phyloP scores from a whole-genome alignment of 1,140 invertebrate species.

The Bombyx mori region DNA sequence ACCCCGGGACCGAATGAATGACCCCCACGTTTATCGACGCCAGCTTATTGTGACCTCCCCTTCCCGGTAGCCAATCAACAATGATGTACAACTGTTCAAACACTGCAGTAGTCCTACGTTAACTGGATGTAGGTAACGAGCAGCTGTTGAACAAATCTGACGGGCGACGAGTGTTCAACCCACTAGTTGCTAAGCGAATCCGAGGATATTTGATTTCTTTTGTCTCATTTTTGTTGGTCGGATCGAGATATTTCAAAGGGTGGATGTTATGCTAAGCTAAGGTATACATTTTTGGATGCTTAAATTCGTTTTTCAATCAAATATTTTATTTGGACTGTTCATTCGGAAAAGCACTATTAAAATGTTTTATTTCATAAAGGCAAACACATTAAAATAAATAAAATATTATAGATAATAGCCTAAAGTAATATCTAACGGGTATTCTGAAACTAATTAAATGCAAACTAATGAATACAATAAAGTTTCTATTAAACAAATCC shows the following conservation, averaged over 20 bases:
- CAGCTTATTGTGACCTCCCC: slow-evolving; percentile 44
- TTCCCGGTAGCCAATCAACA: slow-evolving; percentile 23
- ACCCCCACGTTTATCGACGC: slow-evolving; percentile 35
- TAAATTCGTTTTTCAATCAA: too few species aligned
- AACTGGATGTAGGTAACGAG: slow-evolving; percentile 28
- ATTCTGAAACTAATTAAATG: too few species aligned
- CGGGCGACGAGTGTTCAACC: slow-evolving; percentile 28
- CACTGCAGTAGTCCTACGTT: slow-evolving; percentile 24
- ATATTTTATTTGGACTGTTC: too few species aligned
- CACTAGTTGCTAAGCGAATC: slow-evolving; percentile 56
- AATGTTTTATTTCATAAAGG: too few species aligned
- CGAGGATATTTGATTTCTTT: slow-evolving; percentile 12
- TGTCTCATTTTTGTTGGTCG: slow-evolving; percentile 20
- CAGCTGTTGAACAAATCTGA: slow-evolving; percentile 57
- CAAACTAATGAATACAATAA: too few species aligned
- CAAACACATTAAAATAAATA: too few species aligned
- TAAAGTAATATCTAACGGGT: too few species aligned
- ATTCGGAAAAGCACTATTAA: too few species aligned
- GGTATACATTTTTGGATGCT: too few species aligned
- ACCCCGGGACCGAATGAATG: slow-evolving; percentile 50
- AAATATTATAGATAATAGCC: too few species aligned
- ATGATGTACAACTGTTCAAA: slow-evolving; percentile 12
- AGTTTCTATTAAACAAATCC: too few species aligned
- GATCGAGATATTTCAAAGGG: slow-evolving; percentile 15
- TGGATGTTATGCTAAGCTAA: too few species aligned